Conservation (phyloP, 2,113 vertebrate genomes). For the Cheirogaleus medius region DNA sequence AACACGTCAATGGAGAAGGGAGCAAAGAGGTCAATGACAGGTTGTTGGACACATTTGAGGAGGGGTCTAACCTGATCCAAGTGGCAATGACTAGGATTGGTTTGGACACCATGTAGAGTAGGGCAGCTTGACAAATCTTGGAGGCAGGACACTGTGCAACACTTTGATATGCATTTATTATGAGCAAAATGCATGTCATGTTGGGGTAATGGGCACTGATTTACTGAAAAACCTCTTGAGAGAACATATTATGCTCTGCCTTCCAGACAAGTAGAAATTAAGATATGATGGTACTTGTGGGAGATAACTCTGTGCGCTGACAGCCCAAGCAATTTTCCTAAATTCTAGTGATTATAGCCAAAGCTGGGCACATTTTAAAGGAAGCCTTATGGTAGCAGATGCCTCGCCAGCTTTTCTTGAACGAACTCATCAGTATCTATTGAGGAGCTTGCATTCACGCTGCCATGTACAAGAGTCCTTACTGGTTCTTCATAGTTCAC, state of each 20-base stretch:
- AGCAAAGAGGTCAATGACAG: neutral
- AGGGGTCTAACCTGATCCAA: neutral
- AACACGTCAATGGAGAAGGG: neutral
- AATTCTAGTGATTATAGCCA: neutral
- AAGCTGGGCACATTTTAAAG: neutral
- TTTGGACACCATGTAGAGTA: neutral
- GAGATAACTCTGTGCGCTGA: neutral
- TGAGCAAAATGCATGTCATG: neutral
- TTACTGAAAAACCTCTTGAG: neutral
- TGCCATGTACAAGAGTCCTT: too few relatives aligned
- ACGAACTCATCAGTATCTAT: rapidly evolving
- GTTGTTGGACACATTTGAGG: neutral
- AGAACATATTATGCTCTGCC: neutral
- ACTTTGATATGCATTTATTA: neutral
- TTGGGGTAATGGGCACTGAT: neutral
- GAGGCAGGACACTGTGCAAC: neutral
- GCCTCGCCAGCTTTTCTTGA: neutral
- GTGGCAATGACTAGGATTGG: neutral
- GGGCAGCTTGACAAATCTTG: neutral
- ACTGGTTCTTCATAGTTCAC: too few relatives aligned
- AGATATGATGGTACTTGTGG: neutral
- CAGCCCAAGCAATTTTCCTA: neutral
- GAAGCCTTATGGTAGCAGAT: neutral
- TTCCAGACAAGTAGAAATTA: neutral
- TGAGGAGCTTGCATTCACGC: neutral